phyloP scores from a whole-genome alignment of 1,140 invertebrate genomes.

The Helicorthomorpha holstii region DNA sequence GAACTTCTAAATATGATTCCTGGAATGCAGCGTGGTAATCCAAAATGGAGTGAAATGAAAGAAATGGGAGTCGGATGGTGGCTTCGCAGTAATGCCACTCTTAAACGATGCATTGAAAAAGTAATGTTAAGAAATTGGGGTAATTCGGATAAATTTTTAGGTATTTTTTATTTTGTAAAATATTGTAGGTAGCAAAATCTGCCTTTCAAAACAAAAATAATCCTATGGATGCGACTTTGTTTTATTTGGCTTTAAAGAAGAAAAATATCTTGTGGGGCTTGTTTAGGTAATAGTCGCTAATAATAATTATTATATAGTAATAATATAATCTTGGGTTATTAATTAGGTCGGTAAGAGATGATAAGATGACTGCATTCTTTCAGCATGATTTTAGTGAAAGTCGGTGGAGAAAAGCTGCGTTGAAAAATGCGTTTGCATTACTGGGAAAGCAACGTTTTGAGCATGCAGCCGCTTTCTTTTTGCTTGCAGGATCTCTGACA shows the following conservation, averaged over 20 bases:
- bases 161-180: background rate
- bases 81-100: constrained; percentile 67
- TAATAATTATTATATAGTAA: background rate
- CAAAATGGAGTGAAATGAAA: constrained; percentile 76
- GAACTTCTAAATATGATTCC: constrained; percentile 83
- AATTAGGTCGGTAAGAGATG: constrained; percentile 46
- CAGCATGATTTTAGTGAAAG: constrained; percentile 84
- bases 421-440: constrained; percentile 94
- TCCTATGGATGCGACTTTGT: constrained; percentile 91
- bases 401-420: constrained; percentile 85
- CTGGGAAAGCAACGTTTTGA: constrained; percentile 90
- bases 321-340: constrained; percentile 17
- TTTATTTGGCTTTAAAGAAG: constrained; percentile 97
- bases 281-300: constrained; percentile 48
- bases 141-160: too few relatives aligned
- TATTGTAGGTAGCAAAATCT: constrained; percentile 55
- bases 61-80: constrained; percentile 95
- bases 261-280: constrained; percentile 92
- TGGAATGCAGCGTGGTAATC: constrained; percentile 39
- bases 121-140: too few relatives aligned
- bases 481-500: constrained; percentile 77
- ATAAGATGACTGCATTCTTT: constrained; percentile 90
- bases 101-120: constrained; percentile 78
- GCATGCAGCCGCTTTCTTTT: constrained; percentile 85
- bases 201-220: constrained; percentile 78